Evolutionary conservation across 2,888 invertebrate genomes (phyloP).

Genomic region (Monoplex corrugatus): DNA sequence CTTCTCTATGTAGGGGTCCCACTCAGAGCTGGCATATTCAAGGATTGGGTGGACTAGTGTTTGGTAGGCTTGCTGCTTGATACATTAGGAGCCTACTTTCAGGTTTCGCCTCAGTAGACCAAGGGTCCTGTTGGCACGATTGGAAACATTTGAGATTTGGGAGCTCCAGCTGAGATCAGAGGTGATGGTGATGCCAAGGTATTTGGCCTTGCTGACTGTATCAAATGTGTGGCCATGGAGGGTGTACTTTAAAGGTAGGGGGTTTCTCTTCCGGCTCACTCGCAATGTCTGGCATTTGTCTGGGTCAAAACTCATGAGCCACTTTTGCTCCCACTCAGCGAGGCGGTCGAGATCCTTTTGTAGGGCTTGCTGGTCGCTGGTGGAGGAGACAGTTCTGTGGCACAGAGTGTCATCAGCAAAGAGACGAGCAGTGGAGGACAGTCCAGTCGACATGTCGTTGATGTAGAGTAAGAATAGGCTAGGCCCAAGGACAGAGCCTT

Average conservation of each 20-base stretch:
- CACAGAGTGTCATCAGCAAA: slow-evolving; percentile 13
- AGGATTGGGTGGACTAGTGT: no score
- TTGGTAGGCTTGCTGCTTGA: no score
- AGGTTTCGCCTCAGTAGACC: not conserved
- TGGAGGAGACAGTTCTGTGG: not conserved
- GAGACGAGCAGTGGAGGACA: not conserved
- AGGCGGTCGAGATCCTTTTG: not conserved
- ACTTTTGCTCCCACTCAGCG: not conserved
- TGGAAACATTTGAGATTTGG: not conserved
- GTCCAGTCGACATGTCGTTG: not conserved
- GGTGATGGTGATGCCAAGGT: slow-evolving; percentile 9
- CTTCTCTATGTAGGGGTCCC: no score
- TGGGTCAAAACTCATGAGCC: slow-evolving; percentile 1
- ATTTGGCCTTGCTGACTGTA: not conserved
- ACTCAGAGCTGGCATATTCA: no score
- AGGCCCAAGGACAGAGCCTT: not conserved
- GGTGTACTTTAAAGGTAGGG: not conserved
- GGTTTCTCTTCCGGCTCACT: slow-evolving; percentile 16
- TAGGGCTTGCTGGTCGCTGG: slow-evolving; percentile 8
- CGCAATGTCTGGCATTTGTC: not conserved
- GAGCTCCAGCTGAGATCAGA: slow-evolving; percentile 2
- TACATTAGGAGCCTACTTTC: no score
- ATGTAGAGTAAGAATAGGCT: slow-evolving; percentile 7
- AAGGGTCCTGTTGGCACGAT: not conserved
- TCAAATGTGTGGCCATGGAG: not conserved